These are phyloP conservation scores for Lasioglossum vierecki DNA, from an alignment of 2,888 invertebrate genomes.

Conservation along the genomic window DNA sequence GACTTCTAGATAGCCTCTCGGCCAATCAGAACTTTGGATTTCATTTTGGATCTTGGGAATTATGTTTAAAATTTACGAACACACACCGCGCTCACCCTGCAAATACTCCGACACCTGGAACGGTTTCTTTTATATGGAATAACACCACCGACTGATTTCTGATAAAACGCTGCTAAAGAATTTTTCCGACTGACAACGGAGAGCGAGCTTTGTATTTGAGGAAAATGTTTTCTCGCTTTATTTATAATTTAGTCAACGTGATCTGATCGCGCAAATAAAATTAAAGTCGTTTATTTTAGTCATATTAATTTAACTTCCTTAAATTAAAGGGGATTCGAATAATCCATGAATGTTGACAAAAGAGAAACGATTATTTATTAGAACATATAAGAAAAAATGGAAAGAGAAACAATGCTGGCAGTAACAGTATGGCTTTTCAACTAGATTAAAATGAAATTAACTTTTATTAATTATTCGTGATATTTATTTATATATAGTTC, in stretches of 20 bases:
- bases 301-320: too few relatives aligned
- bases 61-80: constrained; percentile 53
- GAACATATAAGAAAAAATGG: not conserved
- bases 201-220: not conserved
- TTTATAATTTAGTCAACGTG: not conserved
- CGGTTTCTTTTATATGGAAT: not conserved
- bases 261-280: too few relatives aligned
- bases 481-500: not conserved
- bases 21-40: constrained; percentile 56
- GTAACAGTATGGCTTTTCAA: not conserved
- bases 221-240: not conserved
- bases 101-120: not conserved
- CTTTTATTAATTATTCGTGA: not conserved
- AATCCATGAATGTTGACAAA: too few relatives aligned
- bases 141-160: not conserved
- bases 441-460: not conserved
- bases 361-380: too few relatives aligned
- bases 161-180: not conserved
- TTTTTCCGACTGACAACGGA: not conserved
- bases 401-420: not conserved
- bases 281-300: too few relatives aligned
- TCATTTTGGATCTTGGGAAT: constrained; percentile 51
- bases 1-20: constrained; percentile 47
- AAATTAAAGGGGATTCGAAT: not conserved
- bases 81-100: not conserved